Percentiles rank a stretch among this genome's conserved stretches.
These are phyloP conservation scores for Rhabdomys dilectus DNA, from an alignment of 2,113 vertebrate genomes.

Conservation along the genomic window DNA sequence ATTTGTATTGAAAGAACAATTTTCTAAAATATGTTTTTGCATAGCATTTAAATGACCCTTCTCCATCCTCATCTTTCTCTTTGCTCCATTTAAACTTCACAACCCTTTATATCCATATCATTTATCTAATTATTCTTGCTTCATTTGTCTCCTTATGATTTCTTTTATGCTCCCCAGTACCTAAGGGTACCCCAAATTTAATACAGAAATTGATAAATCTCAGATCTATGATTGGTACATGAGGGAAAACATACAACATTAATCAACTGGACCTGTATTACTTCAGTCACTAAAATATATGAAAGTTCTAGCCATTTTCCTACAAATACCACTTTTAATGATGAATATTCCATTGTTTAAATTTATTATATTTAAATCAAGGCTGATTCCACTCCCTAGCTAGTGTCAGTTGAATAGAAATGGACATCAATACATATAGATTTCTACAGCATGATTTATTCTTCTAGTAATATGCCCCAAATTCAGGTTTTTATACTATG, in stretches of 20 bases:
- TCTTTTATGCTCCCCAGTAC: neutral
- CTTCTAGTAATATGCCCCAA: neutral
- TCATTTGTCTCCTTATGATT: neutral
- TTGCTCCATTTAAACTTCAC: neutral
- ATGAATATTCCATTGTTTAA: neutral
- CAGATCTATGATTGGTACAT: neutral
- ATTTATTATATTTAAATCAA: neutral
- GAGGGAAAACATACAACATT: too few species aligned
- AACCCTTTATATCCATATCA: neutral
- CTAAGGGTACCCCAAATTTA: too few species aligned
- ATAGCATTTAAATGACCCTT: neutral
- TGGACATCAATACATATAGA: rapidly evolving
- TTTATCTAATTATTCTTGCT: neutral
- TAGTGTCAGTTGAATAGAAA: neutral
- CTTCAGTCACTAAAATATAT: too few species aligned
- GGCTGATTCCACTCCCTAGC: neutral
- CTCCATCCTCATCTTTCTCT: neutral
- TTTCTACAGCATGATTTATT: neutral
- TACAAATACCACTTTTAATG: neutral
- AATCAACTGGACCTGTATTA: neutral
- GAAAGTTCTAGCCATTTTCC: neutral
- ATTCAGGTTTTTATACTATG: neutral
- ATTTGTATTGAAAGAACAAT: neutral
- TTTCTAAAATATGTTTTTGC: neutral
- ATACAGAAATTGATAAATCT: neutral